phyloP scores from a whole-genome alignment of 2,113 vertebrate species.

The Rhynchomys soricoides region DNA sequence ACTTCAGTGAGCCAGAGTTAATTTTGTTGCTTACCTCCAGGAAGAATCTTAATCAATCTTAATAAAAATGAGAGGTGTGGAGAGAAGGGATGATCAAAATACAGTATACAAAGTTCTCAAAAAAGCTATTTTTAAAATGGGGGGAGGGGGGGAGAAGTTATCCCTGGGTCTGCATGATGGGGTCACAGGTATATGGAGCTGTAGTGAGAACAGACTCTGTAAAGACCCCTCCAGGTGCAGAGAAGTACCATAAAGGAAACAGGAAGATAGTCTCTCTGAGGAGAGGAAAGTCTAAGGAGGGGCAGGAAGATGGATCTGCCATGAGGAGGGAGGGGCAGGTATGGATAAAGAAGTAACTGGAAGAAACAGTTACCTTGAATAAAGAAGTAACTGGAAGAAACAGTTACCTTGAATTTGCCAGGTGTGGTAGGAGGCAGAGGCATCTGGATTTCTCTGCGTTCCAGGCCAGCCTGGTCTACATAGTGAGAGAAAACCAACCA shows the following conservation, averaged over 20 bases:
- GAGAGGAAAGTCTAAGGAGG: background rate
- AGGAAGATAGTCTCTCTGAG: background rate
- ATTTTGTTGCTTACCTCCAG: background rate
- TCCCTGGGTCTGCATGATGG: background rate
- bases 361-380: background rate
- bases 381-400: background rate
- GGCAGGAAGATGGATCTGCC: background rate
- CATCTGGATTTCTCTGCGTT: background rate
- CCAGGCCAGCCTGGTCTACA: background rate
- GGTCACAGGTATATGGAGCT: background rate
- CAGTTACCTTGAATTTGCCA: background rate
- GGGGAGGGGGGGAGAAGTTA: background rate
- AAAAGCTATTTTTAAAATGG: background rate
- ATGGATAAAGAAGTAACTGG: background rate
- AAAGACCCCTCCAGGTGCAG: background rate
- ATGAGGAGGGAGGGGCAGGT: background rate
- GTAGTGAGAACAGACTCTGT: background rate
- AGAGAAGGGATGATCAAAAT: background rate
- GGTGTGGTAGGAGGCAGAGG: background rate
- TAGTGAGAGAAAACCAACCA: background rate
- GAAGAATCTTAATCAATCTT: slow-evolving; percentile 19
- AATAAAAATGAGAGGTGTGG: background rate
- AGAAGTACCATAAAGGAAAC: background rate
- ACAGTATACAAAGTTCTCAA: background rate
- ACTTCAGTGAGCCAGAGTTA: background rate